Base-by-base conservation (phyloP, 2,113 vertebrate genomes). In the Gorilla gorilla region DNA sequence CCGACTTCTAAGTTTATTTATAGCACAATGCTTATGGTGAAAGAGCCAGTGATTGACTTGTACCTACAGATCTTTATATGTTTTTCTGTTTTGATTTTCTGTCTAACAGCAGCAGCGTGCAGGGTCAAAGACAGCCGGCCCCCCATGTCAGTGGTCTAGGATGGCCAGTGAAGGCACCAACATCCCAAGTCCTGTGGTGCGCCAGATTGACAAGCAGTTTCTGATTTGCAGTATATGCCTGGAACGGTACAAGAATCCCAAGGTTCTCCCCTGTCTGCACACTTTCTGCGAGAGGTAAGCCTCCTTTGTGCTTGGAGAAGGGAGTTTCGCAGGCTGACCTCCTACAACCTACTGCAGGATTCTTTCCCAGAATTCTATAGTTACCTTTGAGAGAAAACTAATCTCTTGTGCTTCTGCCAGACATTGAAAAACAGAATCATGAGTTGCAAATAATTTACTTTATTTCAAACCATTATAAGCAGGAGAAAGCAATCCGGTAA, bases 151-250 rank as follows among this genome's bases (percentile, higher is more conserved):
- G 98, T 99, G 99, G 98, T 99, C 99, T 99, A 99, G 99, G 99
- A 99, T 99, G 99, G 99, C 99, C 99, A 99, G 99, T 99, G 99
- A 99, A 99, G 98, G 99, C 98, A 98, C 99, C 98, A 99, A 98
- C 98, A 99, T 99, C 98, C 99, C 99, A 98, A 99, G 99, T 97
- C 99, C 99, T 61, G 99, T 99, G 98, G 99, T 99, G 91, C 99
- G 99, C 97, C 99, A 99, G 99, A 99, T 99, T 94, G 99, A 99
- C 99, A 99, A 99, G 99, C 99, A 99, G 99, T 99, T 99, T 99
- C 98, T 99, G 99, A 99, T 99, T 98, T 99, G 99, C 98, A 99
- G 99, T 98, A 99, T 99, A 99, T 99, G 99, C 98, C 99, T 99
- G 99, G 99, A 99, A 98, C 99, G 99, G 98, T 99, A 99, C 99